phyloP scores from a whole-genome alignment of 2,113 vertebrate species.

The Varanus salvator region DNA sequence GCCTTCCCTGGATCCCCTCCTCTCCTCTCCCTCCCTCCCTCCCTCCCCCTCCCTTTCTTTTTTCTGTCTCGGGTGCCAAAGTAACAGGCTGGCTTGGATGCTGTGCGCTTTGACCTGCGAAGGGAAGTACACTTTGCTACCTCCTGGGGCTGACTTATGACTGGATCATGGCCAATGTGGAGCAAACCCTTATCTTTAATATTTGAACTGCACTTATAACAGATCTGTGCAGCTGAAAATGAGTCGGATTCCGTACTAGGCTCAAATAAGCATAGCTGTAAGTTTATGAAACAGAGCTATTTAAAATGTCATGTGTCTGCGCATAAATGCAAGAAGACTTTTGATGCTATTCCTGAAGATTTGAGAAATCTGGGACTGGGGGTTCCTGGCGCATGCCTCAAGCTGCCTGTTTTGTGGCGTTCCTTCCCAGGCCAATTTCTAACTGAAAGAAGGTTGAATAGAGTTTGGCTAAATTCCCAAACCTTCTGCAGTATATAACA shows the following conservation, averaged over 20 bases:
- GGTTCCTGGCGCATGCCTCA: not conserved
- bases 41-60: too few relatives aligned
- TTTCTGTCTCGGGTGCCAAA: too few relatives aligned
- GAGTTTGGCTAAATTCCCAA: constrained; percentile 59
- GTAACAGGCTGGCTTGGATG: too few relatives aligned
- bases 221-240: not conserved
- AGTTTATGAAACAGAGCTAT: not conserved
- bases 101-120: too few relatives aligned
- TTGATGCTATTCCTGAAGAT: not conserved
- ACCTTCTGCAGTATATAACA: constrained; percentile 45
- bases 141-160: too few relatives aligned
- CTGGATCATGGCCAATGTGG: too few relatives aligned
- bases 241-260: not conserved
- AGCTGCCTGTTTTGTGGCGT: not conserved
- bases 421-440: not conserved
- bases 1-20: too few relatives aligned
- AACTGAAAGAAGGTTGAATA: constrained; percentile 24
- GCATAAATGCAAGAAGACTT: not conserved
- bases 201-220: not conserved
- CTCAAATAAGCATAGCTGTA: not conserved
- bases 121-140: too few relatives aligned
- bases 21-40: too few relatives aligned
- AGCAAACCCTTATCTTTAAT: not conserved
- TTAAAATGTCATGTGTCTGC: not conserved
- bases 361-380: accelerated